Percentiles rank a stretch among this genome's conserved stretches.
Conservation (phyloP, 2,888 invertebrate species). For the Drosophila nr. medialis region DNA sequence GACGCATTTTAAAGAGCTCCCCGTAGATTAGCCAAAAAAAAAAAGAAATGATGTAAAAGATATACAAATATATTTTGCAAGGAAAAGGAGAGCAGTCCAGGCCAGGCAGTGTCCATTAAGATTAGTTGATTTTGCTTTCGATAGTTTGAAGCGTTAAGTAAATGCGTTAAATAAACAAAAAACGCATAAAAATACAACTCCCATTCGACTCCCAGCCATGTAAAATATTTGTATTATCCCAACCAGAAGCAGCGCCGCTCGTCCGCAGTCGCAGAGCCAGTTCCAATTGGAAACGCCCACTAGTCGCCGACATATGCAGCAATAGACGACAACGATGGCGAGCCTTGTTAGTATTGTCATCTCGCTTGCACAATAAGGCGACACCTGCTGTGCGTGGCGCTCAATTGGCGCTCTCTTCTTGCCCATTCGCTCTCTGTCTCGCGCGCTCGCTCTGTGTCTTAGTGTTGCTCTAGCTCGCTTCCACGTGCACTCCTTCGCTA, state of each 20-base stretch:
- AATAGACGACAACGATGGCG: conserved; percentile 48
- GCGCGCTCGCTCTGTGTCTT: conserved; percentile 12
- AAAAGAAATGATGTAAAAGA: neutral
- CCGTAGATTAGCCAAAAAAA: conserved; percentile 47
- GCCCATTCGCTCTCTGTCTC: conserved; percentile 36
- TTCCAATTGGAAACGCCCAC: conserved; percentile 80
- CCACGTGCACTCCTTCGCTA: conserved; percentile 27
- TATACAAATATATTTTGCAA: neutral
- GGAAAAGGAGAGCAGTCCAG: conserved; percentile 37
- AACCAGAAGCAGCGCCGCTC: conserved; percentile 59
- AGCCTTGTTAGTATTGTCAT: conserved; percentile 41
- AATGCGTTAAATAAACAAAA: conserved; percentile 52
- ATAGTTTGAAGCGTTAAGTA: conserved; percentile 73
- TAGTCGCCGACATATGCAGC: conserved; percentile 31
- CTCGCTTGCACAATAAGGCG: conserved; percentile 43
- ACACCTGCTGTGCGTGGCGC: conserved; percentile 57
- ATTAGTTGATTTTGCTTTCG: conserved; percentile 79
- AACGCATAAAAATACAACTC: conserved; percentile 19
- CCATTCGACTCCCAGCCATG: conserved; percentile 46
- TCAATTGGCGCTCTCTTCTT: conserved; percentile 58
- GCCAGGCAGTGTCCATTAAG: conserved; percentile 73
- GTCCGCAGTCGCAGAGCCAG: conserved; percentile 45
- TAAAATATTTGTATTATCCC: conserved; percentile 51
- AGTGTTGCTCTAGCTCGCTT: conserved; percentile 10
- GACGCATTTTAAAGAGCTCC: conserved; percentile 34